These are phyloP conservation scores for Avahi laniger DNA, from an alignment of 2,797 vertebrate species.

Conservation along the genomic window DNA sequence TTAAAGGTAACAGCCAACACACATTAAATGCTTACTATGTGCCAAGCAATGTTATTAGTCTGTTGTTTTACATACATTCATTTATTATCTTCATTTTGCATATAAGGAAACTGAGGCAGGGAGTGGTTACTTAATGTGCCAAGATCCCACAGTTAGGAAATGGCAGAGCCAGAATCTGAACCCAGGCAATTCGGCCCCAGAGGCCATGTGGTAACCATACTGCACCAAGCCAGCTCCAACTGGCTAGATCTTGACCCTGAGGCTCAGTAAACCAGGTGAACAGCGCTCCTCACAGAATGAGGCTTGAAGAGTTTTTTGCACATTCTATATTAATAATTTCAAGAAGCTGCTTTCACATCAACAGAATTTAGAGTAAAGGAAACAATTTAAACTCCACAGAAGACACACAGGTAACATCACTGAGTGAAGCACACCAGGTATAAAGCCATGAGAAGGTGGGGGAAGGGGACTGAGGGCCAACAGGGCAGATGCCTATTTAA, in stretches of 20 bases:
- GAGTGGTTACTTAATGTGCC: background rate
- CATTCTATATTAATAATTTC: background rate
- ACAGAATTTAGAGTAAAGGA: constrained; percentile 29
- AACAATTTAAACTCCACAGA: background rate
- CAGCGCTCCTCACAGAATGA: background rate
- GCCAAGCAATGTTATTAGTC: background rate
- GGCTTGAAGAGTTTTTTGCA: background rate
- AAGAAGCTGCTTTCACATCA: background rate
- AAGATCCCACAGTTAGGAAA: background rate
- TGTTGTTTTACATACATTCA: constrained; percentile 13
- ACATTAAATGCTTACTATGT: background rate
- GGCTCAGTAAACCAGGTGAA: background rate
- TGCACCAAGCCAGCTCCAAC: background rate
- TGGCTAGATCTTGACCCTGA: background rate
- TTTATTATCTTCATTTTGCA: constrained; percentile 16
- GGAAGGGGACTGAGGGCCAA: background rate
- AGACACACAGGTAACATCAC: background rate
- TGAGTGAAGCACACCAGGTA: background rate
- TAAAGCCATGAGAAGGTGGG: too few relatives aligned
- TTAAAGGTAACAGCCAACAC: constrained; percentile 16
- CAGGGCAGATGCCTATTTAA: background rate
- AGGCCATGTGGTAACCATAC: background rate
- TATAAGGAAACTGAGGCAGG: constrained; percentile 11
- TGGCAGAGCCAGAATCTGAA: background rate
- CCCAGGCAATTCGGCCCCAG: background rate